Evolutionary conservation across 1,140 invertebrate species (phyloP).

Genomic region (Drosophila kurseongensis): DNA sequence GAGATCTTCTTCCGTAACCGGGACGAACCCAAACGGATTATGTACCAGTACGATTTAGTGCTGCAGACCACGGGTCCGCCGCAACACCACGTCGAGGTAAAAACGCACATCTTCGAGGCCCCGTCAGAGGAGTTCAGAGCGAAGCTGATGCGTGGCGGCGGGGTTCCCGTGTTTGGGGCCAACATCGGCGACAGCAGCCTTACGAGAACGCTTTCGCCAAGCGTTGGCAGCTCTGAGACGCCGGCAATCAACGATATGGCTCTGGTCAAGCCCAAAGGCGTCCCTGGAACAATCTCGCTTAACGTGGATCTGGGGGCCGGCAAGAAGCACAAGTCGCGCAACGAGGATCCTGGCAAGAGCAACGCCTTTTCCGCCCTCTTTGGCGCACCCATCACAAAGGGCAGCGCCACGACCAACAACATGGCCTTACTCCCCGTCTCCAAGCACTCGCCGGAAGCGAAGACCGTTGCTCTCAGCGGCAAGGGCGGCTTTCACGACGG

Average conservation of each 20-base stretch:
- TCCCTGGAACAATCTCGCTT: conserved; percentile 48
- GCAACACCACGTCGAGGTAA: conserved; percentile 89
- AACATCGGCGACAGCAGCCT: conserved; percentile 48
- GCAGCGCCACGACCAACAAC: conserved; percentile 66
- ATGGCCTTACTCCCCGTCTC: conserved; percentile 18
- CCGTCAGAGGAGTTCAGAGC: conserved; percentile 95
- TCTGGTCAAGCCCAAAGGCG: conserved; percentile 89
- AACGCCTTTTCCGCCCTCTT: conserved; percentile 91
- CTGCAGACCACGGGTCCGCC: conserved; percentile 90
- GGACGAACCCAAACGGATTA: conserved; percentile 95
- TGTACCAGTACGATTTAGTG: conserved; percentile 94
- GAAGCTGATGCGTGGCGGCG: conserved; percentile 95
- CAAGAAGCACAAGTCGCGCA: conserved; percentile 89
- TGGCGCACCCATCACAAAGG: conserved; percentile 91
- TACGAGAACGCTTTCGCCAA: conserved; percentile 55
- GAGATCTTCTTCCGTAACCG: conserved; percentile 96
- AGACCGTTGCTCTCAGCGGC: conserved; percentile 48
- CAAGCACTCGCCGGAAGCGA: conserved; percentile 85
- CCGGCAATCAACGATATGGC: conserved; percentile 41
- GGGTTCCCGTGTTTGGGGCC: conserved; percentile 84
- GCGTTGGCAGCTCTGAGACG: conserved; percentile 28
- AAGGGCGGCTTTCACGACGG: conserved; percentile 40
- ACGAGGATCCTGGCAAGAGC: conserved; percentile 86
- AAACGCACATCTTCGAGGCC: conserved; percentile 86
- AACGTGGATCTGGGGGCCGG: conserved; percentile 78